Evolutionary conservation across 2,888 invertebrate species (phyloP).

Genomic region (Rhingia campestris): DNA sequence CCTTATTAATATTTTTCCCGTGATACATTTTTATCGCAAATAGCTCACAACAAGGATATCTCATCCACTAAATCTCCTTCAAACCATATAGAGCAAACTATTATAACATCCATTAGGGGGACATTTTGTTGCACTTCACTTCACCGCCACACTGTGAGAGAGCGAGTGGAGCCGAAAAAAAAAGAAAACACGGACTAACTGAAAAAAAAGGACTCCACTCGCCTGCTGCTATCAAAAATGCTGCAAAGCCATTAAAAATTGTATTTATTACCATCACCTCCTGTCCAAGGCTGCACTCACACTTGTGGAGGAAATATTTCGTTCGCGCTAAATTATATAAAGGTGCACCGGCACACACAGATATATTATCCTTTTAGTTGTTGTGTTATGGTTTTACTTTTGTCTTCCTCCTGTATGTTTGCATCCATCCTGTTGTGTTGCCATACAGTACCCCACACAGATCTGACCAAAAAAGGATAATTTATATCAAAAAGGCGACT

Average conservation of each 20-base stretch:
- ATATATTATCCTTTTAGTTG: conserved; percentile 72
- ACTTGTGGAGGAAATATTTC: conserved; percentile 44
- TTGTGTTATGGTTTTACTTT: conserved; percentile 28
- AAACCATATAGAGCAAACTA: conserved; percentile 50
- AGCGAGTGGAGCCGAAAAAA: neutral
- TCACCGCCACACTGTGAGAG: conserved; percentile 40
- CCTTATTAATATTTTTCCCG: conserved; percentile 15
- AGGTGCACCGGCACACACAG: conserved; percentile 62
- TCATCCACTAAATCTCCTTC: conserved; percentile 59
- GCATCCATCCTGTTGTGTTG: conserved; percentile 53
- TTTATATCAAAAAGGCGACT: conserved; percentile 65
- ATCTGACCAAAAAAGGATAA: conserved; percentile 69
- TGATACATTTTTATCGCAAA: conserved; percentile 39
- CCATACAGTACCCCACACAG: conserved; percentile 33
- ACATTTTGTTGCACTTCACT: conserved; percentile 71
- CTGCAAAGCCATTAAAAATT: conserved; percentile 79
- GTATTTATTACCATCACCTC: conserved; percentile 77
- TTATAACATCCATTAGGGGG: conserved; percentile 68
- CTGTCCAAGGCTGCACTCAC: conserved; percentile 49
- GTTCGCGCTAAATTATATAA: conserved; percentile 67
- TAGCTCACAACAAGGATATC: conserved; percentile 53
- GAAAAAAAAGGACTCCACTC: conserved; percentile 26
- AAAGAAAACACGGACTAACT: conserved; percentile 7
- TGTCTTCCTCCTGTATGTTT: conserved; percentile 17
- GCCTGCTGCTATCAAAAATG: conserved; percentile 76